Evolutionary conservation across 2,797 vertebrate genomes (phyloP), one percentile per base, ranked within the genome.

Genomic region (Argya squamiceps): DNA sequence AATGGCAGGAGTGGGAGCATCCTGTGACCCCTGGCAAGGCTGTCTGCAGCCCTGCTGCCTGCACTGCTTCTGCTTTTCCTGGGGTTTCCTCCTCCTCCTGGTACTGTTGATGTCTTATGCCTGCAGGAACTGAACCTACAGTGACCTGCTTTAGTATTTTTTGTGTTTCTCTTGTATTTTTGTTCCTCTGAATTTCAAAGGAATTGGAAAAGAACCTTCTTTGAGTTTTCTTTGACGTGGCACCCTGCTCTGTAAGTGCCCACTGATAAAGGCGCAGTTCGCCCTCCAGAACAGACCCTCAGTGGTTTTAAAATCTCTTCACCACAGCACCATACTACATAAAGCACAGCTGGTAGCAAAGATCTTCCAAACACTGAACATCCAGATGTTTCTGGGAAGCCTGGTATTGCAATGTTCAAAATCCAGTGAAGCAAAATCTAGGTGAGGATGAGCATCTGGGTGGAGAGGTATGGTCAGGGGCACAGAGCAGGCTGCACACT

Each of bases 381-480:
- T 47, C 12, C 14, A 22, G 27, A 32, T 0, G 1, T 7, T 70
- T 9, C 22, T 67, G 39, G 20, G 37, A 78, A 91, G 58, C 11
- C 49, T 59, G 11, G 4, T 47, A 44, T 8, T 44, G 44, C 32
- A 30, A 20, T 24, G n/a, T 53, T 58, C 26, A 19, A 36, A 89
- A 17, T 2, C 18, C 30, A 43, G 24, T n/a, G 49, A 63, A 67
- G 20, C 6, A 63, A 50, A 41, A 67, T 3, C 17, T 56, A 23
- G 11, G 9, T 8, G 41, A 62, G 12, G 14, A 15, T 65, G 32
- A 78, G 20, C 4, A 1, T 30, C n/a, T 58, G 37, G 20, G 14
- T 36, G 30, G 22, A 53, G 18, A 6, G 10, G 2, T 49, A 14
- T 0, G 1, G 21, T 30, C 52, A 50, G 0, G 0, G 20, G 2